Conservation (phyloP, 2,888 invertebrate species). For the Liopterus haemorrhoidalis region DNA sequence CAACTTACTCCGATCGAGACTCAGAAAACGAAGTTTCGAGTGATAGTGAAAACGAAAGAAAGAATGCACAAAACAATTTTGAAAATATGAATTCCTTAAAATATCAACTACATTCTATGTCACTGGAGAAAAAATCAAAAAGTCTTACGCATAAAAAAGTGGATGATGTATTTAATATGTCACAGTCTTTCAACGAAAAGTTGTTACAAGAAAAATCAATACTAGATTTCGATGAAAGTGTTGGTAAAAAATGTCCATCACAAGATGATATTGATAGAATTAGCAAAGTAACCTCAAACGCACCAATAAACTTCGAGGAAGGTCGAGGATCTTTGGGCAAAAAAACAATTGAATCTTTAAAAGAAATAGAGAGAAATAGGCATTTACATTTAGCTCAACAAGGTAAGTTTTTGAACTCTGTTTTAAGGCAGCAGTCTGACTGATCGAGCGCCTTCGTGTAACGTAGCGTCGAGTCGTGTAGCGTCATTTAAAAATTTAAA, state of each 20-base stretch:
- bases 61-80: slow-evolving; percentile 48
- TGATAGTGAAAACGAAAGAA: slow-evolving; percentile 52
- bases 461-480: too few species aligned
- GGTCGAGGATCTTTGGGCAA: slow-evolving; percentile 65
- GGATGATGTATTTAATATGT: slow-evolving; percentile 41
- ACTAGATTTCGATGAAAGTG: slow-evolving; percentile 39
- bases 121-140: slow-evolving; percentile 42
- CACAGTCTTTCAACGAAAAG: slow-evolving; percentile 45
- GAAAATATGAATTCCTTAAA: slow-evolving; percentile 50
- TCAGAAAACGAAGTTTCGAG: slow-evolving; percentile 43
- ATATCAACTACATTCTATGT: slow-evolving; percentile 44
- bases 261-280: slow-evolving; percentile 83
- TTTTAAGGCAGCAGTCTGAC: too few species aligned
- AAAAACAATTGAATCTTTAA: slow-evolving; percentile 77
- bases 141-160: slow-evolving; percentile 36
- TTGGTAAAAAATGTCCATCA: slow-evolving; percentile 51
- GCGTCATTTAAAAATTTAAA: too few species aligned
- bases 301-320: slow-evolving; percentile 67
- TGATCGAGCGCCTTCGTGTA: too few species aligned
- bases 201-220: slow-evolving; percentile 43
- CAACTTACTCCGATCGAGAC: slow-evolving; percentile 41
- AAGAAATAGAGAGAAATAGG: slow-evolving; percentile 83
- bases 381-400: slow-evolving; percentile 82
- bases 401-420: slow-evolving; percentile 52
- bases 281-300: slow-evolving; percentile 79